These are phyloP conservation scores for Penaeus japonicus DNA, from an alignment of 1,140 invertebrate genomes.

Conservation along the genomic window DNA sequence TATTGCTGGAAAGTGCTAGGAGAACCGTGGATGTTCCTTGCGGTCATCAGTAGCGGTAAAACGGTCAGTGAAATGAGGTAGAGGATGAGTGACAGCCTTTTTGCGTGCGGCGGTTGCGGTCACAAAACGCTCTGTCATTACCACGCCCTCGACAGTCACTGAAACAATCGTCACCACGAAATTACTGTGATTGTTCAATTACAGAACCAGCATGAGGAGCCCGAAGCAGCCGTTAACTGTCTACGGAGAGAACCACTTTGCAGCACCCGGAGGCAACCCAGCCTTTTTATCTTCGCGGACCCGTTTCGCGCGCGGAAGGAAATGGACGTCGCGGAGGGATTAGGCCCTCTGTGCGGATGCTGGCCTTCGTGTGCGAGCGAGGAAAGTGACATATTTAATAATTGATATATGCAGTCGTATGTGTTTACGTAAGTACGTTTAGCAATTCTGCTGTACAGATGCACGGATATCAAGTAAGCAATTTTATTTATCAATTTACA, in stretches of 20 bases:
- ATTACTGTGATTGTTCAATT: constrained; percentile 54
- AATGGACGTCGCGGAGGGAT: background rate
- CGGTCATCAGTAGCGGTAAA: background rate
- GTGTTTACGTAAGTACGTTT: too few relatives aligned
- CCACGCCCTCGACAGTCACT: constrained; percentile 40
- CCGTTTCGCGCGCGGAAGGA: background rate
- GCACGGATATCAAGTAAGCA: too few relatives aligned
- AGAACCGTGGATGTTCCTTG: too few relatives aligned
- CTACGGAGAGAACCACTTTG: constrained; percentile 19
- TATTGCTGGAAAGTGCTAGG: too few relatives aligned
- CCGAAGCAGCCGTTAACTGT: constrained; percentile 4
- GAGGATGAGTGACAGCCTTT: constrained; percentile 10
- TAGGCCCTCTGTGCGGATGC: too few relatives aligned
- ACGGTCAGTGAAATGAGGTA: background rate
- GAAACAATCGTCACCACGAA: constrained; percentile 42
- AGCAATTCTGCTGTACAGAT: too few relatives aligned
- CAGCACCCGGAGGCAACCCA: constrained; percentile 20
- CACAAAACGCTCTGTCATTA: constrained; percentile 34
- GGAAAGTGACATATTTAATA: too few relatives aligned
- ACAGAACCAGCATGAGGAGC: constrained; percentile 34
- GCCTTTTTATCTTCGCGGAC: background rate
- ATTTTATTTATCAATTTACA: too few relatives aligned
- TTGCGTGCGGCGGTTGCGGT: background rate
- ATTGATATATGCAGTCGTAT: too few relatives aligned
- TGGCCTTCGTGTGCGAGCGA: too few relatives aligned